Conservation (phyloP, 2,888 invertebrate species). For the Agelastica alni region DNA sequence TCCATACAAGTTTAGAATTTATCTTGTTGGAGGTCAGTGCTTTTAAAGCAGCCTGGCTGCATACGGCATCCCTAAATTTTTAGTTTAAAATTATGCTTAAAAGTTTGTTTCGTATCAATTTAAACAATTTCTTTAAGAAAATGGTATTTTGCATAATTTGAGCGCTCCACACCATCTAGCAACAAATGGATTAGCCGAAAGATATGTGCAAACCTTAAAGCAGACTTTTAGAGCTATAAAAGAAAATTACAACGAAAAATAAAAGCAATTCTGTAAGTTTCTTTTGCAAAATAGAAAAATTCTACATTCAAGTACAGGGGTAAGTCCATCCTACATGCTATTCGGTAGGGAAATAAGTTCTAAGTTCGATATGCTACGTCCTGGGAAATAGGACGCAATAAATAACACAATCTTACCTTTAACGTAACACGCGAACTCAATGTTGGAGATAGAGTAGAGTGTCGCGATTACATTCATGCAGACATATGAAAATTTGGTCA, state of each 20-base stretch:
- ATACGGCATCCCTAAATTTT: too few species aligned
- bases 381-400: constrained; percentile 13
- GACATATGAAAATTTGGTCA: constrained; percentile 35
- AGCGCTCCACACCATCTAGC: background rate
- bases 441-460: too few species aligned
- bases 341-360: constrained; percentile 11
- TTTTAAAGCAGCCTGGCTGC: too few species aligned
- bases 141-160: background rate
- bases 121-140: background rate
- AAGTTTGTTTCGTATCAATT: background rate
- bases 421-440: constrained; percentile 22
- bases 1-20: too few species aligned
- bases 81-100: too few species aligned
- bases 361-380: background rate
- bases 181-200: background rate
- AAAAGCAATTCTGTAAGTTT: background rate
- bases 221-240: constrained; percentile 13
- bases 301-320: too few species aligned
- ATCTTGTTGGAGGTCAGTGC: too few species aligned
- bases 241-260: background rate
- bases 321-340: constrained; percentile 23
- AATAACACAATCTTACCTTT: too few species aligned
- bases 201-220: constrained; percentile 31
- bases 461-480: too few species aligned
- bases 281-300: too few species aligned